A percentile compares a stretch with the other conserved stretches of the same genome.
Evolutionary conservation across 1,140 invertebrate species (phyloP).

Genomic region (Sarcophaga peregrina): DNA sequence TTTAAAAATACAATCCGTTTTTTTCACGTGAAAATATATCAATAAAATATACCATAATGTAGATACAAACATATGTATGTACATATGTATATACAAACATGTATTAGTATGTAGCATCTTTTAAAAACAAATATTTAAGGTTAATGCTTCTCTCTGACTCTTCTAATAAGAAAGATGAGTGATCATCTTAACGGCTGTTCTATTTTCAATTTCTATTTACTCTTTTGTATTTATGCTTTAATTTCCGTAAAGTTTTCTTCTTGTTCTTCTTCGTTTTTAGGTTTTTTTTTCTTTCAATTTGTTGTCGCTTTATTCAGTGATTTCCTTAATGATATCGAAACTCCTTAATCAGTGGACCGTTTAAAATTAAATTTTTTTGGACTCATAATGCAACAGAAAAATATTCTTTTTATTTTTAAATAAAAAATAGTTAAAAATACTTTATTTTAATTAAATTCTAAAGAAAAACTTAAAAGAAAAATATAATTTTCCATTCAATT

Average conservation of each 20-base stretch:
- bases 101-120: neutral
- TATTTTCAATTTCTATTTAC: neutral
- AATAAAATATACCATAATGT: neutral
- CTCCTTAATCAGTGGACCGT: too few species aligned
- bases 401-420: too few species aligned
- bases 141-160: neutral
- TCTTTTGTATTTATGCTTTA: constrained; percentile 56
- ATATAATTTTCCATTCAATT: too few species aligned
- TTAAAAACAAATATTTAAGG: neutral
- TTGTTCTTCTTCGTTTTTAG: too few species aligned
- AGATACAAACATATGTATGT: neutral
- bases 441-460: too few species aligned
- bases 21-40: constrained; percentile 22
- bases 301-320: too few species aligned
- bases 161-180: constrained; percentile 6
- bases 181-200: constrained; percentile 29
- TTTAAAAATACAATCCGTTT: neutral
- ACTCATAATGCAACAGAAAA: too few species aligned
- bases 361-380: too few species aligned
- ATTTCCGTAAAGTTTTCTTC: neutral
- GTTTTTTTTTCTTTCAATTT: too few species aligned
- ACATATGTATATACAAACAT: neutral
- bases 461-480: too few species aligned
- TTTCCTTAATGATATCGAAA: too few species aligned
- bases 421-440: too few species aligned